A percentile compares a stretch with the other conserved stretches of the same genome.
Conservation (phyloP, 2,113 vertebrate species). For the Octodon degus region DNA sequence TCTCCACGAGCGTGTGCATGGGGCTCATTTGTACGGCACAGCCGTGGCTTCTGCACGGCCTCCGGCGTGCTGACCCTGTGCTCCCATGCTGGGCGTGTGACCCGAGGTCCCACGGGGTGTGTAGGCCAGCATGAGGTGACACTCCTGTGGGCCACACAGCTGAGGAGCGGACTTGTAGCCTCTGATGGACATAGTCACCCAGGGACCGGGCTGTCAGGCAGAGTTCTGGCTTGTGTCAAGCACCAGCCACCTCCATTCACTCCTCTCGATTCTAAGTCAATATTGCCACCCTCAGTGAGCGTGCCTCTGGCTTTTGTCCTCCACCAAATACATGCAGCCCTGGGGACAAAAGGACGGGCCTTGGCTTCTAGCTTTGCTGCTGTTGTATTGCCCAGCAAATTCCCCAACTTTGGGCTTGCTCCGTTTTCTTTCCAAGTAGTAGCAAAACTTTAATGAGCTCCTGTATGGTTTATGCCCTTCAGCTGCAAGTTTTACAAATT, state of each 20-base stretch:
- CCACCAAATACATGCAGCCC: not conserved
- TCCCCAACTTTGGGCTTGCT: not conserved
- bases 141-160: accelerated
- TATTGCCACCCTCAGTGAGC: not conserved
- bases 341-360: not conserved
- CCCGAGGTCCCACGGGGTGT: not conserved
- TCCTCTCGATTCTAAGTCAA: no score
- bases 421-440: not conserved
- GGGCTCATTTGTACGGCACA: constrained; percentile 48
- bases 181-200: not conserved
- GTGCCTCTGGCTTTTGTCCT: not conserved
- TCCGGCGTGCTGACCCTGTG: not conserved
- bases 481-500: not conserved
- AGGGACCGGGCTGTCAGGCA: accelerated
- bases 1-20: constrained; percentile 62
- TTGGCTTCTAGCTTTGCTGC: not conserved
- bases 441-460: not conserved
- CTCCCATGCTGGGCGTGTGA: not conserved
- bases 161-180: accelerated
- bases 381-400: no score
- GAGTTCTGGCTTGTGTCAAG: accelerated
- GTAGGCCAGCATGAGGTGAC: not conserved
- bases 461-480: not conserved
- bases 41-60: not conserved
- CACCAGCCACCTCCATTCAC: accelerated